Conservation (phyloP, 1,140 invertebrate genomes). For the Matsumurasca onukii region DNA sequence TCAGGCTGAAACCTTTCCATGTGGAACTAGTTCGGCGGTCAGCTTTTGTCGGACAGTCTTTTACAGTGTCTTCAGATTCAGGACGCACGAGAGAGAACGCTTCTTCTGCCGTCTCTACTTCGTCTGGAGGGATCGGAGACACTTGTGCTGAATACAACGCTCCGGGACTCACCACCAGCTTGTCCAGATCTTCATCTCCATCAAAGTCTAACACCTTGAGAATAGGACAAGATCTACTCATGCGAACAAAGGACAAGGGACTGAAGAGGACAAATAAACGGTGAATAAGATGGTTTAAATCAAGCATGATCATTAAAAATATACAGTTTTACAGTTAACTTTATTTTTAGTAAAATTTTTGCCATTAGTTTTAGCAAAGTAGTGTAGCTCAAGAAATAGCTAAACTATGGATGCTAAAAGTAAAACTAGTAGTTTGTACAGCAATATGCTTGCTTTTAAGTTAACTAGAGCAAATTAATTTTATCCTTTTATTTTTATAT, state of each 20-base stretch:
- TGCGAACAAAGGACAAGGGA: constrained; percentile 16
- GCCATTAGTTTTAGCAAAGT: too few relatives aligned
- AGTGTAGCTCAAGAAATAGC: too few relatives aligned
- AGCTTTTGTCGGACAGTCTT: constrained; percentile 4
- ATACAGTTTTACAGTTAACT: too few relatives aligned
- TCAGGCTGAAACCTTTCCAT: constrained; percentile 67
- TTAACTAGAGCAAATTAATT: too few relatives aligned
- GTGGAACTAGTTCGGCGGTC: constrained; percentile 39
- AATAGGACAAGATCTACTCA: too few relatives aligned
- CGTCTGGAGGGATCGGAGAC: constrained; percentile 41
- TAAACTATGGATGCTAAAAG: too few relatives aligned
- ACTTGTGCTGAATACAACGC: constrained; percentile 45
- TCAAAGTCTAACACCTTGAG: constrained; percentile 39
- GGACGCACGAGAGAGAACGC: constrained; percentile 32
- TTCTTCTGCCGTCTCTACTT: constrained; percentile 44
- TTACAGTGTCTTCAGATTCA: constrained; percentile 1
- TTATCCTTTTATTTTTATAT: too few relatives aligned
- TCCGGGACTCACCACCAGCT: constrained; percentile 38
- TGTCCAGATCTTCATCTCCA: constrained; percentile 45
- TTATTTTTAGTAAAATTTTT: too few relatives aligned
- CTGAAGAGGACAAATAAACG: neutral
- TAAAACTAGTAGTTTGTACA: too few relatives aligned
- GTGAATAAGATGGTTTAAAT: too few relatives aligned
- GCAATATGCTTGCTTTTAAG: too few relatives aligned
- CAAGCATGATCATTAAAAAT: too few relatives aligned